Evolutionary conservation across 2,797 vertebrate genomes (phyloP).

Genomic region (Takifugu rubripes): DNA sequence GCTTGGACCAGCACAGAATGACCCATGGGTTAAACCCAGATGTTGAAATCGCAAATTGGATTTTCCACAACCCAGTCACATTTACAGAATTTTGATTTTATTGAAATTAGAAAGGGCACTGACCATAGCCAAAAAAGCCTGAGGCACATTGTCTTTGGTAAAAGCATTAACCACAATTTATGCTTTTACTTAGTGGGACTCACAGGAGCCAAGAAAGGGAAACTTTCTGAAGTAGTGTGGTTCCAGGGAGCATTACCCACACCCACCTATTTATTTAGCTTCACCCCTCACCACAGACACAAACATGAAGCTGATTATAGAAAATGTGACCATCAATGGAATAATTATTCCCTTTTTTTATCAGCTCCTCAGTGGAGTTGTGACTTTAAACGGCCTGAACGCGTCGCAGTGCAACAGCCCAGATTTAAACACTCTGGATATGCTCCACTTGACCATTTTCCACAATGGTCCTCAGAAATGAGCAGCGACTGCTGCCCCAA

Average conservation of each 20-base stretch:
- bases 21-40: conserved; percentile 61
- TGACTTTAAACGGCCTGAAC: conserved; percentile 46
- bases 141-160: conserved; percentile 56
- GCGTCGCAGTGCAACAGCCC: conserved; percentile 24
- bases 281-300: conserved; percentile 31
- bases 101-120: conserved; percentile 65
- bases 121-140: conserved; percentile 55
- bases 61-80: conserved; percentile 64
- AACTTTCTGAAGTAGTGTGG: conserved; percentile 44
- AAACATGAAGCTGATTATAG: conserved; percentile 38
- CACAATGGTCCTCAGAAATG: conserved; percentile 61
- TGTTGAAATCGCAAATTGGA: conserved; percentile 71
- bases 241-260: conserved; percentile 45
- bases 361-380: conserved; percentile 9
- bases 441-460: conserved; percentile 69
- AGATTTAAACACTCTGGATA: conserved; percentile 59
- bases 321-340: conserved; percentile 26
- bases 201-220: conserved; percentile 44
- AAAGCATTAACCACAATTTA: conserved; percentile 63
- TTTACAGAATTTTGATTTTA: conserved; percentile 65
- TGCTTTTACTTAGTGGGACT: conserved; percentile 62
- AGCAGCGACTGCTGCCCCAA: conserved; percentile 66
- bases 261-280: conserved; percentile 43
- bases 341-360: conserved; percentile 8
- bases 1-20: conserved; percentile 50